phyloP scores from a whole-genome alignment of 2,113 vertebrate species.

The Perca flavescens region DNA sequence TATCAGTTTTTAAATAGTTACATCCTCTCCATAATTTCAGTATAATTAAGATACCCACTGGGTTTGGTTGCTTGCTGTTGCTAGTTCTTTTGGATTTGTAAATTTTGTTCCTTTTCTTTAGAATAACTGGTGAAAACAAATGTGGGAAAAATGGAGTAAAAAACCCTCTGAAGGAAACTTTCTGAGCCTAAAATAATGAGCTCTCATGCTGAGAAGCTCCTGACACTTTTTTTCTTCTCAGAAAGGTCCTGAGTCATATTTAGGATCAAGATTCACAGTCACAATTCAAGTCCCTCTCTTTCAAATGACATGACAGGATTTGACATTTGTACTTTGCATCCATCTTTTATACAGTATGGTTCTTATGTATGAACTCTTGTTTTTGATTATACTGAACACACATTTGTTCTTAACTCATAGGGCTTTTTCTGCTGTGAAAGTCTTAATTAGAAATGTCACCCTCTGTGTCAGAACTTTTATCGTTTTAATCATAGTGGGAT shows the following conservation, averaged over 20 bases:
- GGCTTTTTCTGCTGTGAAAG: constrained; percentile 5
- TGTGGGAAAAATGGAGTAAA: not conserved
- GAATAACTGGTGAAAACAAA: constrained; percentile 20
- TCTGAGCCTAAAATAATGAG: constrained; percentile 58
- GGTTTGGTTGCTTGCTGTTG: not conserved
- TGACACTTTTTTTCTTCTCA: constrained; percentile 41
- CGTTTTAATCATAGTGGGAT: constrained; percentile 46
- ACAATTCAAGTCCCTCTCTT: constrained; percentile 21
- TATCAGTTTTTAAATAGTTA: not conserved
- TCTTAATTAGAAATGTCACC: constrained; percentile 58
- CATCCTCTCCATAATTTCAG: not conserved
- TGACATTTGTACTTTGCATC: constrained; percentile 11
- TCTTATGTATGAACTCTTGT: not conserved
- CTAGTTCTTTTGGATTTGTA: not conserved
- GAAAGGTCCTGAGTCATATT: constrained; percentile 43
- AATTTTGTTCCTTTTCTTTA: not conserved
- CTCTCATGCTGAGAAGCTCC: constrained; percentile 31
- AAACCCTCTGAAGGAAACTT: constrained; percentile 24
- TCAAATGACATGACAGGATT: constrained; percentile 20
- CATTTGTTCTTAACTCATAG: not conserved
- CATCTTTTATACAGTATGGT: not conserved
- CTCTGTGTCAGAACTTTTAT: constrained; percentile 27
- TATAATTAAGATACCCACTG: not conserved
- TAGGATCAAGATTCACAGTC: constrained; percentile 24
- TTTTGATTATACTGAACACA: constrained; percentile 21